Evolutionary conservation across 35 echinoderm and acorn worm species (phyloP).

Genomic region (Ophioderma brevispina): DNA sequence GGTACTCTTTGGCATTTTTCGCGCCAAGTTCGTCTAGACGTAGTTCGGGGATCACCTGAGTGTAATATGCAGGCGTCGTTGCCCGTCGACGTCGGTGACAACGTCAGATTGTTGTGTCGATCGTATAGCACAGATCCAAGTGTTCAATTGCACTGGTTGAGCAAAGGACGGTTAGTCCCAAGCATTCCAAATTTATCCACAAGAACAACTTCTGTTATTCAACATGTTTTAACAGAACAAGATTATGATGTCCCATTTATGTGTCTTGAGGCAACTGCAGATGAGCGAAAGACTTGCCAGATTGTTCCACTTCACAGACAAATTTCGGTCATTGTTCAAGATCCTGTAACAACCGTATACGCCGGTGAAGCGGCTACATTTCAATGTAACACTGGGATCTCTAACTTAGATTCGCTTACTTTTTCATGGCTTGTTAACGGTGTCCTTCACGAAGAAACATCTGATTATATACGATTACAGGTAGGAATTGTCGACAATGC

Average conservation of each 20-base stretch:
- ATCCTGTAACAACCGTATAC: background rate
- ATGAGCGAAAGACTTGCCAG: background rate
- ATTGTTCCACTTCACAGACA: constrained; percentile 1
- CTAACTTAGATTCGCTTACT: background rate
- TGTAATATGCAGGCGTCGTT: background rate
- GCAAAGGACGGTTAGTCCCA: background rate
- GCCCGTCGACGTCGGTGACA: background rate
- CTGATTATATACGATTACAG: background rate
- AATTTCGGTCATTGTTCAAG: background rate
- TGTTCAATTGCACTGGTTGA: background rate
- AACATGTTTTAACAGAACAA: background rate
- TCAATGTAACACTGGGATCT: background rate
- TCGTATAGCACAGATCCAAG: background rate
- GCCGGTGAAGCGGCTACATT: background rate
- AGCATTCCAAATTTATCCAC: background rate
- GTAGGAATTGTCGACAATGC: background rate
- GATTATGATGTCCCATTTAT: background rate
- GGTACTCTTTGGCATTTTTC: background rate
- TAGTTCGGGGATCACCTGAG: background rate
- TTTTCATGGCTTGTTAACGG: background rate
- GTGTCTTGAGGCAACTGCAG: background rate
- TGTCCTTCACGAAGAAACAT: background rate
- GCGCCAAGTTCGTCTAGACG: background rate
- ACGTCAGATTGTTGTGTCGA: background rate
- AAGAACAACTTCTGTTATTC: background rate